Conservation (phyloP, 2,113 vertebrate genomes). For the Acrocephalus kingi region DNA sequence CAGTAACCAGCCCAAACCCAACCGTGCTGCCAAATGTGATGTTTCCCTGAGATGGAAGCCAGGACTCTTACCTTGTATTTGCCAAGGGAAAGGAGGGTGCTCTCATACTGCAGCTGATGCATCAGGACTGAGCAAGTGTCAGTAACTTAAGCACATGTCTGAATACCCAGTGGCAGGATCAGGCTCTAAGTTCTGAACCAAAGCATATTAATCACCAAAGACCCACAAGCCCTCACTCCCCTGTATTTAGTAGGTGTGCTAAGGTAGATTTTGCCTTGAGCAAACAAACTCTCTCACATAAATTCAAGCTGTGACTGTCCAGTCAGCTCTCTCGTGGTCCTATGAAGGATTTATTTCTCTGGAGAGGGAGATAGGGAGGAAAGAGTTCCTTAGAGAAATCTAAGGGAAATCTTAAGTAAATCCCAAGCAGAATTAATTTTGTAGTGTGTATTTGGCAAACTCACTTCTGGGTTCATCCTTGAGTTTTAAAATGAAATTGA, state of each 20-base stretch:
- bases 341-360: conserved; percentile 6
- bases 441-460: background rate
- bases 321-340: background rate
- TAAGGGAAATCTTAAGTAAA: conserved; percentile 29
- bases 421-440: conserved; percentile 5
- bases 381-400: conserved; percentile 17
- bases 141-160: conserved; percentile 47
- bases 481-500: conserved; percentile 1
- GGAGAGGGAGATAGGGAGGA: background rate
- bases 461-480: background rate
- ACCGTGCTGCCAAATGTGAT: background rate
- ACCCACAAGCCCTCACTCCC: background rate
- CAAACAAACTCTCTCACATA: background rate
- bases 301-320: background rate
- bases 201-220: conserved; percentile 58
- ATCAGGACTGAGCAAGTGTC: conserved; percentile 29
- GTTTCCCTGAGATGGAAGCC: background rate
- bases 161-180: conserved; percentile 44
- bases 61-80: background rate
- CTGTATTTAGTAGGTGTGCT: background rate
- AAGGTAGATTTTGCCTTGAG: background rate
- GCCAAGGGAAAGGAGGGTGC: conserved; percentile 26
- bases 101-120: conserved; percentile 43
- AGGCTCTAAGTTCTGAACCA: conserved; percentile 48
- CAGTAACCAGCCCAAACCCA: conserved; percentile 23